phyloP scores from a whole-genome alignment of 2,113 vertebrate genomes.

The Formicarius rufipectus region DNA sequence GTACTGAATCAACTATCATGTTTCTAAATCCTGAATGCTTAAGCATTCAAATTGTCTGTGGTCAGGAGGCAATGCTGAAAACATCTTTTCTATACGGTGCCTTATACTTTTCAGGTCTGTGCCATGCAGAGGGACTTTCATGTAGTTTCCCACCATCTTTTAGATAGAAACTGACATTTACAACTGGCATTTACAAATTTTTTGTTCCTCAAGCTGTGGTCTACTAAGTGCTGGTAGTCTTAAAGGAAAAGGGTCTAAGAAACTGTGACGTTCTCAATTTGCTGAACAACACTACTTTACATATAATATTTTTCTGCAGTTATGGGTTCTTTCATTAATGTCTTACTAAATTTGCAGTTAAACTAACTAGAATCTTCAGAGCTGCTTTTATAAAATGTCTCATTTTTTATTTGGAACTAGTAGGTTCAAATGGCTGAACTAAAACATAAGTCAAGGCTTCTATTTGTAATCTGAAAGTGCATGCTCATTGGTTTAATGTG shows the following conservation, averaged over 20 bases:
- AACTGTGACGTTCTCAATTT: not conserved
- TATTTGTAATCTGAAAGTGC: not conserved
- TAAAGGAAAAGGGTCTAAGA: not conserved
- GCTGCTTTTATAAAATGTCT: not conserved
- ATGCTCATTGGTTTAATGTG: not conserved
- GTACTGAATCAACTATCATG: not conserved
- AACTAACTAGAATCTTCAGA: not conserved
- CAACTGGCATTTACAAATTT: not conserved
- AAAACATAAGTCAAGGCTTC: not conserved
- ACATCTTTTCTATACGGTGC: not conserved
- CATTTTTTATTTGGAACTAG: not conserved
- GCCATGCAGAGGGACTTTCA: not conserved
- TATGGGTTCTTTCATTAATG: not conserved
- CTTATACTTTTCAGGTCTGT: not conserved
- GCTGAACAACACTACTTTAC: not conserved
- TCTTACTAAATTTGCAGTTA: not conserved
- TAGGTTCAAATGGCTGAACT: not conserved
- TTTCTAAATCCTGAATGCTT: not conserved
- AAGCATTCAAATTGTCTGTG: not conserved
- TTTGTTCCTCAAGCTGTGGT: not conserved
- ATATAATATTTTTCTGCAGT: not conserved
- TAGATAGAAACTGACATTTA: not conserved
- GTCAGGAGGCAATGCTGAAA: not conserved
- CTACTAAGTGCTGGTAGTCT: not conserved
- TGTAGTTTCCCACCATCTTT: not conserved